Evolutionary conservation across 2,797 vertebrate species (phyloP).

Genomic region (Pipistrellus pipistrellus): DNA sequence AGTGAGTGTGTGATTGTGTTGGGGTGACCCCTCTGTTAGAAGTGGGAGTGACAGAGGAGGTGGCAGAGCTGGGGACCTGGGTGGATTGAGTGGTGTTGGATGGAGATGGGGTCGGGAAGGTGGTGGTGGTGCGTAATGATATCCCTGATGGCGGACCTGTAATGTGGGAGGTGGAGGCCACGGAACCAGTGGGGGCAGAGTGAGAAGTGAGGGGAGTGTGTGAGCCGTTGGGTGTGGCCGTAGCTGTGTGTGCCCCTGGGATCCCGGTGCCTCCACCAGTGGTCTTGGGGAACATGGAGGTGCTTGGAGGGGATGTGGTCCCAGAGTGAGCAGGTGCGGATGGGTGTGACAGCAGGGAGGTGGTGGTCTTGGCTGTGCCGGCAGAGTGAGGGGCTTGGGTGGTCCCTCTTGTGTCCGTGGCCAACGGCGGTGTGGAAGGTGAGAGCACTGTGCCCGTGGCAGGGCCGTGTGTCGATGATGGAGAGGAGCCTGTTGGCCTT

Average conservation of each 20-base stretch:
- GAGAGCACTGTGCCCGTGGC: not conserved
- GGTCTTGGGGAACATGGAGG: not conserved
- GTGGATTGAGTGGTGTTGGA: rapidly evolving
- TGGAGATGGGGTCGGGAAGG: rapidly evolving
- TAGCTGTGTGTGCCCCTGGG: not conserved
- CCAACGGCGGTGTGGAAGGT: not conserved
- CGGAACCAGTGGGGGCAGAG: rapidly evolving
- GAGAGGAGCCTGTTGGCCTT: not conserved
- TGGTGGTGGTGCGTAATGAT: not conserved
- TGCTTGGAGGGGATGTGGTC: rapidly evolving
- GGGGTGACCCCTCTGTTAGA: rapidly evolving
- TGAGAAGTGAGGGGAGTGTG: rapidly evolving
- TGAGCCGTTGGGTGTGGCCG: rapidly evolving
- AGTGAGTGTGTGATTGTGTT: not conserved
- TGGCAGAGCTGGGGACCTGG: rapidly evolving
- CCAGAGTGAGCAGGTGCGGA: not conserved
- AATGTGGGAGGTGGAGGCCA: not conserved
- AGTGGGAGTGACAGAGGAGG: rapidly evolving
- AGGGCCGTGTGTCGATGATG: not conserved
- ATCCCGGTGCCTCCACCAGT: not conserved
- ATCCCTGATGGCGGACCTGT: not conserved
- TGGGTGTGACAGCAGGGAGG: rapidly evolving
- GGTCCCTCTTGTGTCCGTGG: not conserved
- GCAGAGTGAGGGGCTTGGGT: not conserved
- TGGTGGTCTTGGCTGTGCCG: not conserved